Evolutionary conservation across 2,888 invertebrate species (phyloP), one percentile per base, ranked within the genome.

Genomic region (Myopa tessellatipennis): DNA sequence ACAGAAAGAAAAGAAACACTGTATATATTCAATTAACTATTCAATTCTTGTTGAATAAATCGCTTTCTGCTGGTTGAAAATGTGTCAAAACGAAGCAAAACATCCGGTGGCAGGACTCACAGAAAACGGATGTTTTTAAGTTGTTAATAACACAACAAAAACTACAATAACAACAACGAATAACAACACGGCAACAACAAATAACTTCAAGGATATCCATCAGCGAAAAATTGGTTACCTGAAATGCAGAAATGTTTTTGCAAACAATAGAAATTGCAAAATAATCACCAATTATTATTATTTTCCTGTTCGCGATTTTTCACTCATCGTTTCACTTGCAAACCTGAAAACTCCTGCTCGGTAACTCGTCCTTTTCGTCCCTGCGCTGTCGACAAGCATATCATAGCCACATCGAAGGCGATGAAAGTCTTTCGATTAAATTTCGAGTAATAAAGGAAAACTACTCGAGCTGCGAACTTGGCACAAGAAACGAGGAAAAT

Each of bases 1-100:
- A 3, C 1, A 50, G 14, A 50, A 50, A 8, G 50, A 50, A 36
- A 14, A 65, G 26, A 26, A 26, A 26, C 26, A 14, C 63, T 4
- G 3, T 14, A 36, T 34, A 65, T 34, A 67, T 67, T 67, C 67
- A 67, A 40, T 67, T 18, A 67, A 67, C 6, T 40, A 40, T n/a
- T 45, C 61, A 26, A 12, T 69, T 69, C 45, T 18, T 12, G 0
- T 26, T 69, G 26, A 69, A 50, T 26, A 69, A 12, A 26, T 10
- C 16, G 26, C 40, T 70, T 70, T 34, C 34, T 55, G 34, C 70
- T 55, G n/a, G 69, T 69, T 52, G 18, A 69, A 69, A 50, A 34
- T 50, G 26, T 26, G 69, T 52, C 69, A 69, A 10, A 34, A 70
- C 36, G 34, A 70, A 55, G 26, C 55, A 70, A 4, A 70, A 26